Conservation (phyloP, 2,113 vertebrate species). For the Macrotus californicus region DNA sequence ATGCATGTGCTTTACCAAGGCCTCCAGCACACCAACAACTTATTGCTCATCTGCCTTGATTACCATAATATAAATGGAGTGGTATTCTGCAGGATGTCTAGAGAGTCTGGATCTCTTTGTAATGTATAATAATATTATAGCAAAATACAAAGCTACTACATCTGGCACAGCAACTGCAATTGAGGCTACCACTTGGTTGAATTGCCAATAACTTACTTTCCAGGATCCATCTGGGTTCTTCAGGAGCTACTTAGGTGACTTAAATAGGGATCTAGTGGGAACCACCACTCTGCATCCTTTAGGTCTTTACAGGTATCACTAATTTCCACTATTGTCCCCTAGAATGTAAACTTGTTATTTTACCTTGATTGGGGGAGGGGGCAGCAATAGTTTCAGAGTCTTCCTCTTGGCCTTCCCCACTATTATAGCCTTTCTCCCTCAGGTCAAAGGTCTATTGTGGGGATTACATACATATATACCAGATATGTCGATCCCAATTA, state of each 20-base stretch:
- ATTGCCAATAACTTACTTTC: background rate
- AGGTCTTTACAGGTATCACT: background rate
- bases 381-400: background rate
- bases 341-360: background rate
- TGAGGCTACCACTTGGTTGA: background rate
- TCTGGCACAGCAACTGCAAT: background rate
- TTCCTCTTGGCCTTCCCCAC: background rate
- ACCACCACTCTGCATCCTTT: background rate
- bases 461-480: background rate
- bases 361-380: background rate
- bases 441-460: background rate
- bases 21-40: background rate
- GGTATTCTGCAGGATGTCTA: background rate
- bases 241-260: background rate
- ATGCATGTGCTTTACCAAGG: background rate
- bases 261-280: background rate
- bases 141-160: background rate
- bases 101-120: background rate
- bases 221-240: background rate
- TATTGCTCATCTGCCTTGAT: background rate
- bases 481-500: background rate
- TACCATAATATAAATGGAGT: background rate
- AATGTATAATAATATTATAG: background rate
- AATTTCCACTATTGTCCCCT: background rate
- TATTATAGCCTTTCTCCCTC: background rate